These are phyloP conservation scores for Platysternon megacephalum DNA, from an alignment of 2,113 vertebrate genomes.

Conservation along the genomic window DNA sequence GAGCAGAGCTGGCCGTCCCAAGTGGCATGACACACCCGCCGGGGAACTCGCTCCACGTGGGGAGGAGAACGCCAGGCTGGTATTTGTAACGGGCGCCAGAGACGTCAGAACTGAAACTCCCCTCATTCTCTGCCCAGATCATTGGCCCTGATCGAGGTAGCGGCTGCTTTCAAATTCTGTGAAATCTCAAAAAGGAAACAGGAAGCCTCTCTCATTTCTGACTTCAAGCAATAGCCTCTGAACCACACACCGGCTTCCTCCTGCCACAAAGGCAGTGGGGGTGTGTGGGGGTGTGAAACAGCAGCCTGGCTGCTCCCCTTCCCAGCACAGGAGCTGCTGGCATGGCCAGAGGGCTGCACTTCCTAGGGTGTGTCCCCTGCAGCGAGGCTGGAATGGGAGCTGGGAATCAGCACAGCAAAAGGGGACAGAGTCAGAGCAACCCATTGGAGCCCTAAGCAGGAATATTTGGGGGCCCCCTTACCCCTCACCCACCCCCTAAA, in stretches of 20 bases:
- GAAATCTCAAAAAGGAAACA: constrained; percentile 80
- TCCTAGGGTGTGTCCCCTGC: background rate
- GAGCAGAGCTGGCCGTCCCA: background rate
- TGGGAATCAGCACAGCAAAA: background rate
- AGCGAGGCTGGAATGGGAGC: background rate
- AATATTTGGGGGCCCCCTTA: background rate
- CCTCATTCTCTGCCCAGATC: constrained; percentile 22
- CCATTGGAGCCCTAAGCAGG: background rate
- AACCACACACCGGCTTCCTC: constrained; percentile 57
- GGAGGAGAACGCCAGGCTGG: background rate
- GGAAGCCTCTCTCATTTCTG: constrained; percentile 72
- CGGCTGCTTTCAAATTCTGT: constrained; percentile 75
- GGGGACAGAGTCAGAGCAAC: background rate
- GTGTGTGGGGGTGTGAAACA: background rate
- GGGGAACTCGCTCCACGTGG: background rate
- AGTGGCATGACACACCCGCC: too few species aligned
- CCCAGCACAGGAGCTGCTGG: background rate
- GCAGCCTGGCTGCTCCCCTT: background rate
- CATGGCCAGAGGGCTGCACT: background rate
- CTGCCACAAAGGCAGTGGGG: constrained; percentile 12
- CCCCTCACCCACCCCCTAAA: background rate
- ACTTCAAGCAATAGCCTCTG: constrained; percentile 42
- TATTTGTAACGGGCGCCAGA: constrained; percentile 58
- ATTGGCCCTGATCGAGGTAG: constrained; percentile 62
- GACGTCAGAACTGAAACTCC: background rate